Percentiles rank a stretch among this genome's conserved stretches.
These are phyloP conservation scores for Zapornia atra DNA, from an alignment of 2,113 vertebrate species.

Conservation along the genomic window DNA sequence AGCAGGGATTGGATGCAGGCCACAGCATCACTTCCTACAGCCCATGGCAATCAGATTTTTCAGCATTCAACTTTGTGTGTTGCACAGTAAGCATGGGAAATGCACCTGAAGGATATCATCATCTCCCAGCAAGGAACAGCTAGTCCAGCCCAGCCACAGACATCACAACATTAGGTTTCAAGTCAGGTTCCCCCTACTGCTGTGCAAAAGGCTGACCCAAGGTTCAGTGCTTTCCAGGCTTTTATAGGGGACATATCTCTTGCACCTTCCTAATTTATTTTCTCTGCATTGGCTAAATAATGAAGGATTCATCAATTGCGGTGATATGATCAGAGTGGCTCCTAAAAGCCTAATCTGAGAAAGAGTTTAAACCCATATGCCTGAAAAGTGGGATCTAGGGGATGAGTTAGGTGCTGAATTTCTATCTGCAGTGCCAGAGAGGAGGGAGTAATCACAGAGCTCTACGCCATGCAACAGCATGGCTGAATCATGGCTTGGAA, in stretches of 20 bases:
- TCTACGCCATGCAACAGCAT: accelerated
- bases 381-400: not conserved
- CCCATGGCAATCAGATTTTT: not conserved
- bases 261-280: not conserved
- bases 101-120: not conserved
- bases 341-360: not conserved
- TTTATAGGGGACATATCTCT: not conserved
- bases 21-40: not conserved
- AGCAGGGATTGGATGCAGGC: not conserved
- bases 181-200: not conserved
- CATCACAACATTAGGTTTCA: not conserved
- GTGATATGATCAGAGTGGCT: not conserved
- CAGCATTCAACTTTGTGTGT: not conserved
- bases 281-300: not conserved
- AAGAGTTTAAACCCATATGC: not conserved
- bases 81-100: not conserved
- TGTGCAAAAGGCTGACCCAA: not conserved
- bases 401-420: not conserved
- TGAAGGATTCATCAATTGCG: not conserved
- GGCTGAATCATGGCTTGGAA: not conserved
- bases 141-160: not conserved
- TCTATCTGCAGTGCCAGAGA: not conserved
- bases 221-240: not conserved
- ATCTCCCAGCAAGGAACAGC: not conserved
- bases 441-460: not conserved